Evolutionary conservation across 2,113 vertebrate genomes (phyloP), one percentile per base, ranked within the genome.

Genomic region (Camarhynchus parvulus): DNA sequence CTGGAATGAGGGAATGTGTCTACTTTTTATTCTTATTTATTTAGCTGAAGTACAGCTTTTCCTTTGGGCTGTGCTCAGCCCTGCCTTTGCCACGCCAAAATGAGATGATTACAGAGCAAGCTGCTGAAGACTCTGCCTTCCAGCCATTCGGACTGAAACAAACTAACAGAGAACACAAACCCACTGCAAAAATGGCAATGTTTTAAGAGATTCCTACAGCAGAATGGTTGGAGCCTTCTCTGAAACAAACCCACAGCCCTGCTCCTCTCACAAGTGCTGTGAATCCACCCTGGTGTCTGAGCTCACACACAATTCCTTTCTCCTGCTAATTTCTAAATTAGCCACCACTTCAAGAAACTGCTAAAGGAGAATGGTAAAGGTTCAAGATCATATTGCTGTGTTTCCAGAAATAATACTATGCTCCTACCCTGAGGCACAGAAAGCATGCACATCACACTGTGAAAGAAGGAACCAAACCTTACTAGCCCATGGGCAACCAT

Each of bases 131-230:
- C 30, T 63, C 33, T 12, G 30, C 42, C 44, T 94, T 59, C 47
- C 72, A 90, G 79, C 19, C 80, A 15, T n/a, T 62, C 55, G 58
- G 41, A 53, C 15, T 47, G 42, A 47, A 89, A 81, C 27, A 35
- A 61, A 18, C 53, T 2, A 16, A 10, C 3, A 4, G 52, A 69
- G 66, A 89, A 68, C 0, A 0, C 41, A 89, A 66, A 72, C 12
- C 31, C n/a, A 6, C 15, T 87, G 28, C 18, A 72, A 93, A 93
- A 92, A 77, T 14, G 13, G 23, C 16, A 92, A 28, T 12, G 13
- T 41, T 20, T 47, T 33, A 76, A 69, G 31, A 59, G 49, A 72
- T 55, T 85, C 13, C 49, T 42, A 20, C 17, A 73, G 31, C 13
- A 83, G 46, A 56, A 33, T 3, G 15, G 35, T 55, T 74, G 27